Evolutionary conservation across 2,888 invertebrate species (phyloP).

Genomic region (Papilio gigon): DNA sequence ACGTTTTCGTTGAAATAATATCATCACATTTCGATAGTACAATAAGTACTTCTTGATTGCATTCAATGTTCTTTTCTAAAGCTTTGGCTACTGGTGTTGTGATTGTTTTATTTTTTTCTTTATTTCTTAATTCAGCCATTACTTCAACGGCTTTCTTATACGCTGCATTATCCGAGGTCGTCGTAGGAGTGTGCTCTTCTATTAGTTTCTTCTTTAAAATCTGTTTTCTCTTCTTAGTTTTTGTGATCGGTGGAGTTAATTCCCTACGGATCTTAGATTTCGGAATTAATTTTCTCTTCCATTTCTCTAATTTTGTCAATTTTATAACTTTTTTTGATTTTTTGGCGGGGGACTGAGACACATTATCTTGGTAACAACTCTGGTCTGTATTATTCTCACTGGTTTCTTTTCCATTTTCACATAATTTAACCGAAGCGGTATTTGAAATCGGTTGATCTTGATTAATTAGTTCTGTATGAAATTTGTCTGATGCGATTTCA

Average conservation of each 20-base stretch:
- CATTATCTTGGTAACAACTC: slow-evolving; percentile 5
- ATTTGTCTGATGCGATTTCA: not conserved
- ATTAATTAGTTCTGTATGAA: not conserved
- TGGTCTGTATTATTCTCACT: not conserved
- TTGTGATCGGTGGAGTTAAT: slow-evolving; percentile 44
- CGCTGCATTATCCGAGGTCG: slow-evolving; percentile 55
- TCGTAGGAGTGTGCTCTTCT: slow-evolving; percentile 45
- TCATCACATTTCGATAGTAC: slow-evolving; percentile 34
- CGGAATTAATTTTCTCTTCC: slow-evolving; percentile 59
- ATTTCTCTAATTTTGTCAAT: slow-evolving; percentile 60
- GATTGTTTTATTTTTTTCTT: slow-evolving; percentile 45
- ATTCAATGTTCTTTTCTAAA: slow-evolving; percentile 19
- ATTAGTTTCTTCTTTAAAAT: slow-evolving; percentile 43
- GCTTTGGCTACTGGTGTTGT: slow-evolving; percentile 28
- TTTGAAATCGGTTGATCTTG: not conserved
- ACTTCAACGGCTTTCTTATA: slow-evolving; percentile 68
- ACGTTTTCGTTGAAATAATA: slow-evolving; percentile 1
- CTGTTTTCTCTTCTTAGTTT: slow-evolving; percentile 47
- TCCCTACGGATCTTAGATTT: slow-evolving; percentile 61
- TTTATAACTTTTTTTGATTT: slow-evolving; percentile 52
- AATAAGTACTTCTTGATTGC: slow-evolving; percentile 12
- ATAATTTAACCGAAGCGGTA: not conserved
- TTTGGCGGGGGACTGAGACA: slow-evolving; percentile 14
- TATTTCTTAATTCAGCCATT: slow-evolving; percentile 60
- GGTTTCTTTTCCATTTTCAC: not conserved